Percentiles rank a stretch among this genome's conserved stretches.
Conservation (phyloP, 2,797 vertebrate species). For the Acanthurus lineatus region DNA sequence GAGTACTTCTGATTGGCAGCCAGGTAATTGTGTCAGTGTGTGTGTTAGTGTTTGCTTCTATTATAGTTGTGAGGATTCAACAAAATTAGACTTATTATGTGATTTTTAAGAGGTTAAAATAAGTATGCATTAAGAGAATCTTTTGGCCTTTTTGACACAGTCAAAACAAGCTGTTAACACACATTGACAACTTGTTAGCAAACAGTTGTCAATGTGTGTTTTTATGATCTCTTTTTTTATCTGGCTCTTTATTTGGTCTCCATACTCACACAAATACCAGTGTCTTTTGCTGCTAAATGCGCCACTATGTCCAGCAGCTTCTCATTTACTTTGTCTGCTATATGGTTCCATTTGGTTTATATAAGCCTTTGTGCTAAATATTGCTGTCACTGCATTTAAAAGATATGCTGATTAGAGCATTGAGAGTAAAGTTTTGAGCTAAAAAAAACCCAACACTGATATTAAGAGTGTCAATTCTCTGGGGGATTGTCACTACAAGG, state of each 20-base stretch:
- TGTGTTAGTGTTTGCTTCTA: background rate
- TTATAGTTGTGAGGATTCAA: background rate
- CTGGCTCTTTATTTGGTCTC: background rate
- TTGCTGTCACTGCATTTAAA: too few relatives aligned
- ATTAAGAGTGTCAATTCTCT: background rate
- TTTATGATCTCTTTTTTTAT: too few relatives aligned
- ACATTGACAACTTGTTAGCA: background rate
- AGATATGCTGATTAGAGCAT: too few relatives aligned
- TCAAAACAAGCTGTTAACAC: background rate
- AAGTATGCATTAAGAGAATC: background rate
- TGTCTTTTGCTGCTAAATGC: background rate
- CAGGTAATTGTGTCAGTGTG: background rate
- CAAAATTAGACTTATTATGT: background rate
- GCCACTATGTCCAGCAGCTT: background rate
- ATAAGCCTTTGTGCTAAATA: background rate
- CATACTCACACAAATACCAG: background rate
- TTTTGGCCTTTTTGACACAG: background rate
- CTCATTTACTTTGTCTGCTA: background rate
- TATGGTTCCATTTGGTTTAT: background rate
- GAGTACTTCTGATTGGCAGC: slow-evolving; percentile 18
- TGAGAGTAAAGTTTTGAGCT: too few relatives aligned
- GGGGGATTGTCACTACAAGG: background rate
- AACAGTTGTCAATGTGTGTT: too few relatives aligned
- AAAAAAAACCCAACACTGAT: background rate
- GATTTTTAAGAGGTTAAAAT: too few relatives aligned